Percentiles rank a stretch among this genome's conserved stretches.
These are phyloP conservation scores for Lathronympha strigana DNA, from an alignment of 2,888 invertebrate species.

Conservation along the genomic window DNA sequence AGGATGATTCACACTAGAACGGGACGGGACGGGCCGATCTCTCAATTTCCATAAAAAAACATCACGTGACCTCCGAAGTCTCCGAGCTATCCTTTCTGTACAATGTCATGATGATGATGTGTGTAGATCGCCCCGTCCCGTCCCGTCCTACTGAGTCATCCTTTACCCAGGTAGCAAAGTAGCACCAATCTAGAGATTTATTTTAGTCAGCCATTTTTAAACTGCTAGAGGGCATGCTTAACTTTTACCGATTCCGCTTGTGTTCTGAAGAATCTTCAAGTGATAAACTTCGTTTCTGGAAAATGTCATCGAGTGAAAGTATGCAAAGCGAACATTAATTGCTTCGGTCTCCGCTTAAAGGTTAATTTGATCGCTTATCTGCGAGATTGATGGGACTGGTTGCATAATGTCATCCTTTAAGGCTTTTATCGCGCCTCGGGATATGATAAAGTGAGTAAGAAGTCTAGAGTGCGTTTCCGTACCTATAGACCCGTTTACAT, in stretches of 20 bases:
- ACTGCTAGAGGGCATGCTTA: constrained; percentile 1
- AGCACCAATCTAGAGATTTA: too few relatives aligned
- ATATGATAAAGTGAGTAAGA: neutral
- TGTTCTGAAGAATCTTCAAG: neutral
- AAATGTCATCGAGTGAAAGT: constrained; percentile 44
- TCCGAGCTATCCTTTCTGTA: too few relatives aligned
- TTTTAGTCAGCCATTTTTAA: neutral
- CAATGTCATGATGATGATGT: too few relatives aligned
- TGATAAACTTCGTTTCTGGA: constrained; percentile 4
- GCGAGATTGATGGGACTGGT: constrained; percentile 47
- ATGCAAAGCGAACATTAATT: constrained; percentile 42
- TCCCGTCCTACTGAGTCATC: too few relatives aligned
- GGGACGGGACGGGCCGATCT: too few relatives aligned
- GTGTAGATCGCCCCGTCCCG: too few relatives aligned
- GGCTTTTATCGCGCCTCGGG: constrained; percentile 17
- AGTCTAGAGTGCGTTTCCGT: neutral
- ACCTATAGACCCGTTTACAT: too few relatives aligned
- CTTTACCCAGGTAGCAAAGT: too few relatives aligned
- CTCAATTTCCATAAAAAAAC: too few relatives aligned
- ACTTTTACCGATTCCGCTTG: neutral
- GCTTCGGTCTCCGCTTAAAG: constrained; percentile 45
- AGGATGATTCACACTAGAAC: too few relatives aligned
- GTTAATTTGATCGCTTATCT: constrained; percentile 49
- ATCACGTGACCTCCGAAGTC: too few relatives aligned
- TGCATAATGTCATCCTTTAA: constrained; percentile 42